Conservation (phyloP, 1,140 invertebrate genomes). For the Drosophila funebris region DNA sequence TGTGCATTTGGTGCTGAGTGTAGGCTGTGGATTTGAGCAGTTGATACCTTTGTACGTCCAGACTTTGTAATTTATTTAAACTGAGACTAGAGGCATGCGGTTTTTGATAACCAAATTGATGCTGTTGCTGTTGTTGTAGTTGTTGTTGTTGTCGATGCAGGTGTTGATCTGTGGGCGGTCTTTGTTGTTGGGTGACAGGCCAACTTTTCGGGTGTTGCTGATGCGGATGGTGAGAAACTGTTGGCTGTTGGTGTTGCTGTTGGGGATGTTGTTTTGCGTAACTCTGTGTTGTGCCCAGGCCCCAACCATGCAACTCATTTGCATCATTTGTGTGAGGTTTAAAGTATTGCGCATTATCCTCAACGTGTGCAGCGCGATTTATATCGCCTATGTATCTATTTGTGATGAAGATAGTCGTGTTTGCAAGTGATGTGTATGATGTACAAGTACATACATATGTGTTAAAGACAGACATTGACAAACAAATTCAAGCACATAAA, state of each 20-base stretch:
- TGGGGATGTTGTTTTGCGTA: constrained; percentile 30
- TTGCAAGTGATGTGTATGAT: constrained; percentile 35
- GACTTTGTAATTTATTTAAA: constrained; percentile 74
- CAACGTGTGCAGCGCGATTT: constrained; percentile 85
- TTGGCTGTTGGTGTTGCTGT: constrained; percentile 37
- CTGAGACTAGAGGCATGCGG: constrained; percentile 78
- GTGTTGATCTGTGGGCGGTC: constrained; percentile 32
- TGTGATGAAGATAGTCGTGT: constrained; percentile 40
- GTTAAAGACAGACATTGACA: constrained; percentile 61
- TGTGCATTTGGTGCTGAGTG: constrained; percentile 14
- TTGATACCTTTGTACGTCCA: constrained; percentile 79
- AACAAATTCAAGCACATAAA: constrained; percentile 14
- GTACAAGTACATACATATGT: constrained; percentile 33
- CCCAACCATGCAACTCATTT: constrained; percentile 86
- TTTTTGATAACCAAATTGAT: constrained; percentile 69
- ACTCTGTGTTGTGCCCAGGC: constrained; percentile 83
- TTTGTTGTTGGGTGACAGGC: constrained; percentile 41
- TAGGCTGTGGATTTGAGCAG: constrained; percentile 9
- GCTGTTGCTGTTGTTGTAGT: constrained; percentile 68
- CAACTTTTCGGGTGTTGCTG: constrained; percentile 64
- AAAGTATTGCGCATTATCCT: constrained; percentile 83
- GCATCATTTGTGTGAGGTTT: constrained; percentile 85
- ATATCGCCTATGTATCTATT: constrained; percentile 86
- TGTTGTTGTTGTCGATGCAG: constrained; percentile 54
- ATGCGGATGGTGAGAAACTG: constrained; percentile 65